Percentiles rank a stretch among this genome's conserved stretches.
These are phyloP conservation scores for Clarias macrocephalus DNA, from an alignment of 2,113 vertebrate genomes.

Conservation along the genomic window DNA sequence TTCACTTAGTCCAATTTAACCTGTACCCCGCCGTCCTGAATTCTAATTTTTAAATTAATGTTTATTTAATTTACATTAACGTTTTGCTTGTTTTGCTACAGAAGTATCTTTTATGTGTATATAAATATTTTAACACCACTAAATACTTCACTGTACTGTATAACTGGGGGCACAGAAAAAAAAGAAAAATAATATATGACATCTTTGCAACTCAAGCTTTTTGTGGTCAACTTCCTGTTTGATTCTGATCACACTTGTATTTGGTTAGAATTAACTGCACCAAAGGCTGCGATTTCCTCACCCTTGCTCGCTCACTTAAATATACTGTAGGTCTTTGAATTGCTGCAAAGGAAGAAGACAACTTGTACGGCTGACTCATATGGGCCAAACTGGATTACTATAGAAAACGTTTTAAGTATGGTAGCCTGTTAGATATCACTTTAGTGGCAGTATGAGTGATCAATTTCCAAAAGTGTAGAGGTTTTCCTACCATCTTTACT, in stretches of 20 bases:
- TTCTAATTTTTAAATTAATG: background rate
- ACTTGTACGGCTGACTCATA: background rate
- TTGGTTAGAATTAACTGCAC: background rate
- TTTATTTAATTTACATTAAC: background rate
- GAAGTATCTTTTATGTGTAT: background rate
- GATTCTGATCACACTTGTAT: background rate
- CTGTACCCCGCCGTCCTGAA: background rate
- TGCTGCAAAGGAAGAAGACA: background rate
- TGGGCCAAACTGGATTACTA: background rate
- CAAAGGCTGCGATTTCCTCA: background rate
- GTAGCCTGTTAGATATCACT: background rate
- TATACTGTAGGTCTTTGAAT: background rate
- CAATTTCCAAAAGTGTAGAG: background rate
- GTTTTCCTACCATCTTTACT: conserved; percentile 69
- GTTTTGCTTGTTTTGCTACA: background rate
- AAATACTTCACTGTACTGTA: background rate
- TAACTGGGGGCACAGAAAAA: background rate
- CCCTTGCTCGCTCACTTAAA: background rate
- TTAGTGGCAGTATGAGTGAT: background rate
- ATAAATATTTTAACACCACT: background rate
- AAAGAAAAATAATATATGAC: background rate
- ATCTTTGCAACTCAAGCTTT: background rate
- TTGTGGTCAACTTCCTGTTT: background rate
- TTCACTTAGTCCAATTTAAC: background rate
- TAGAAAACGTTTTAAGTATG: background rate